These are phyloP conservation scores for Lordiphosa stackelbergi DNA, from an alignment of 1,140 invertebrate species.

Conservation along the genomic window DNA sequence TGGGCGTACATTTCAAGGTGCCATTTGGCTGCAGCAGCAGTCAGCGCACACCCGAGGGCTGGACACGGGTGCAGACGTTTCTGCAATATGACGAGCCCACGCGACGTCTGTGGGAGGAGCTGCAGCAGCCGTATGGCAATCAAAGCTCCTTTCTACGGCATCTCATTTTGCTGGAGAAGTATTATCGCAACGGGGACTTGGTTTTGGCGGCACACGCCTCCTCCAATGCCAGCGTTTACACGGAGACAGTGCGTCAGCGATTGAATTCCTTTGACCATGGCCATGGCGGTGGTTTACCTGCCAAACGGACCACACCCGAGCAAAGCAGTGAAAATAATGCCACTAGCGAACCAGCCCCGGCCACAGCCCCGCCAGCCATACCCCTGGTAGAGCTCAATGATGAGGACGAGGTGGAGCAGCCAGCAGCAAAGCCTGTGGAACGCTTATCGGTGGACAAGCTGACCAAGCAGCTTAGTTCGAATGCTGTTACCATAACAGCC, in stretches of 20 bases:
- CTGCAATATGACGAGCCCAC: constrained; percentile 90
- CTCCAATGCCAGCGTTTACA: constrained; percentile 85
- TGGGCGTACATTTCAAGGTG: constrained; percentile 84
- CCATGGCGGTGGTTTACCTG: constrained; percentile 53
- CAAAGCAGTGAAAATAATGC: too few species aligned
- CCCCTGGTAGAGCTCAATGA: constrained; percentile 61
- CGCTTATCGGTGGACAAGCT: constrained; percentile 65
- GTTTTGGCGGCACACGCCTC: constrained; percentile 85
- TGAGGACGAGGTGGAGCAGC: constrained; percentile 37
- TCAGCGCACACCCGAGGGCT: constrained; percentile 84
- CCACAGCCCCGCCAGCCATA: constrained; percentile 6
- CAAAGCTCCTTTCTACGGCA: constrained; percentile 89
- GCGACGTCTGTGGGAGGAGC: constrained; percentile 86
- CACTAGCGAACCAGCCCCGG: constrained; percentile 11
- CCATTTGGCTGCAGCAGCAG: constrained; percentile 71
- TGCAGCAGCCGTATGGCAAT: constrained; percentile 90
- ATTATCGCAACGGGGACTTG: constrained; percentile 86
- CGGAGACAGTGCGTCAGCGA: constrained; percentile 87
- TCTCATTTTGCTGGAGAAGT: constrained; percentile 88
- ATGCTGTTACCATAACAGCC: constrained; percentile 71
- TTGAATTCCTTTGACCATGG: constrained; percentile 84
- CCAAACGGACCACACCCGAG: not conserved
- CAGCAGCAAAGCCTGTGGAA: constrained; percentile 17
- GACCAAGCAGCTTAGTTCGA: constrained; percentile 69
- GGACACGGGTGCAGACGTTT: constrained; percentile 87